These are phyloP conservation scores for Synergus japonicus DNA, from an alignment of 2,888 invertebrate genomes.

Conservation along the genomic window DNA sequence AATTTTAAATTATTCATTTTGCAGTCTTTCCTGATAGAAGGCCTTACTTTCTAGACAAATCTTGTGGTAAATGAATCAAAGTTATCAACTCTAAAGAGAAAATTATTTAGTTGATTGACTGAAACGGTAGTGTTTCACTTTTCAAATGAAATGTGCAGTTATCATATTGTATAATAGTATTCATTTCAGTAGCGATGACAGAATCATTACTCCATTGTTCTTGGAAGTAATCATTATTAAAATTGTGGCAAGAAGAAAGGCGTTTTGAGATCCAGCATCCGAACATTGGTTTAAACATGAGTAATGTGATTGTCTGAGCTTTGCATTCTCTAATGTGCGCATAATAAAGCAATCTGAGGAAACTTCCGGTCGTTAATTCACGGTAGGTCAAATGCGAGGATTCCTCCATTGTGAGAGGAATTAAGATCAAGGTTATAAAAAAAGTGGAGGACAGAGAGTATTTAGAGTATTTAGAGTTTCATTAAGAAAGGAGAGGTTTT, in stretches of 20 bases:
- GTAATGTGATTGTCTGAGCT: background rate
- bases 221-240: conserved; percentile 29
- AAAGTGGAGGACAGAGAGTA: background rate
- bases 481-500: background rate
- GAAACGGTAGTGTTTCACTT: background rate
- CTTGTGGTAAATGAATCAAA: background rate
- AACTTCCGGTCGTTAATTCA: conserved; percentile 45
- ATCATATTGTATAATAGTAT: conserved; percentile 32
- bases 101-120: conserved; percentile 12
- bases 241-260: conserved; percentile 6
- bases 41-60: conserved; percentile 3
- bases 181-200: conserved; percentile 19
- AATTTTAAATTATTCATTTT: background rate
- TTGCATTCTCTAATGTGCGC: conserved; percentile 9
- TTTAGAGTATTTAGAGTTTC: background rate
- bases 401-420: conserved; percentile 42
- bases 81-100: conserved; percentile 3
- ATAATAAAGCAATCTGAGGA: conserved; percentile 21
- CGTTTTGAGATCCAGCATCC: background rate
- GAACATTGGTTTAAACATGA: conserved; percentile 28
- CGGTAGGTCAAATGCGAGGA: background rate
- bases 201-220: conserved; percentile 34
- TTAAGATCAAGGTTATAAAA: conserved; percentile 62
- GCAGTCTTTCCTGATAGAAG: background rate
- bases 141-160: conserved; percentile 27